These are phyloP conservation scores for Rhabditophanes sp. DNA, from an alignment of 2,888 invertebrate species.

Conservation along the genomic window DNA sequence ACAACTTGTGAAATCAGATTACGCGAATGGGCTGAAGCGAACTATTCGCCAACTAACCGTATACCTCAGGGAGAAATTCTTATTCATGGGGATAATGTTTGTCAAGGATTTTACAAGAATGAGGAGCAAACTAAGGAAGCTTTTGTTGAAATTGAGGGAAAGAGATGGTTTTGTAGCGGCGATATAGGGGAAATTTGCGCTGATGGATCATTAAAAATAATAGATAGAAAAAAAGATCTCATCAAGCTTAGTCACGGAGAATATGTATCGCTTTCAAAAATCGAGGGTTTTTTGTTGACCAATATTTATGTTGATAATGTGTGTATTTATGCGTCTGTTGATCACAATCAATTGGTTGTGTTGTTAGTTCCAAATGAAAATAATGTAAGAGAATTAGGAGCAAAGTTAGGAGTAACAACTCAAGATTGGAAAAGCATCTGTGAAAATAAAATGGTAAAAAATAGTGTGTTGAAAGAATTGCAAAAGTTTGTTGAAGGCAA, in stretches of 20 bases:
- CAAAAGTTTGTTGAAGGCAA: too few species aligned
- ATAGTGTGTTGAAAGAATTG: too few species aligned
- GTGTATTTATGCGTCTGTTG: conserved; percentile 82
- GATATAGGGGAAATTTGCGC: conserved; percentile 1
- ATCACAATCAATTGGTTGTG: conserved; percentile 69
- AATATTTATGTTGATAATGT: conserved; percentile 86
- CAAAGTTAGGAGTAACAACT: conserved; percentile 28
- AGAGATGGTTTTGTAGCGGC: conserved; percentile 6
- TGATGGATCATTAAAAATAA: conserved; percentile 64
- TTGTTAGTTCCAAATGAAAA: conserved; percentile 64
- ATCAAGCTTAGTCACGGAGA: conserved; percentile 94
- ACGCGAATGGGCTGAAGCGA: conserved; percentile 75
- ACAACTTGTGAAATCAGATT: conserved; percentile 68
- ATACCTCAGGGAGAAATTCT: too few species aligned
- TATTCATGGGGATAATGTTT: conserved; percentile 77
- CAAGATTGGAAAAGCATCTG: conserved; percentile 59
- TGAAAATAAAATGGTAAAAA: conserved; percentile 57
- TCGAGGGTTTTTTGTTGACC: conserved; percentile 78
- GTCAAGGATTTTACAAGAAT: conserved; percentile 80
- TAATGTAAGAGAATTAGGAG: conserved; percentile 56
- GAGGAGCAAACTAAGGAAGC: conserved; percentile 66
- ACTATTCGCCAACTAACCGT: too few species aligned
- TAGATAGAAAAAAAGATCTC: conserved; percentile 98
- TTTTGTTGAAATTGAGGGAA: conserved; percentile 52
- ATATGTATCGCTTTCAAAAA: conserved; percentile 69